Evolutionary conservation across 2,888 invertebrate species (phyloP), one percentile per base, ranked within the genome.

Genomic region (Xylophagus ater): DNA sequence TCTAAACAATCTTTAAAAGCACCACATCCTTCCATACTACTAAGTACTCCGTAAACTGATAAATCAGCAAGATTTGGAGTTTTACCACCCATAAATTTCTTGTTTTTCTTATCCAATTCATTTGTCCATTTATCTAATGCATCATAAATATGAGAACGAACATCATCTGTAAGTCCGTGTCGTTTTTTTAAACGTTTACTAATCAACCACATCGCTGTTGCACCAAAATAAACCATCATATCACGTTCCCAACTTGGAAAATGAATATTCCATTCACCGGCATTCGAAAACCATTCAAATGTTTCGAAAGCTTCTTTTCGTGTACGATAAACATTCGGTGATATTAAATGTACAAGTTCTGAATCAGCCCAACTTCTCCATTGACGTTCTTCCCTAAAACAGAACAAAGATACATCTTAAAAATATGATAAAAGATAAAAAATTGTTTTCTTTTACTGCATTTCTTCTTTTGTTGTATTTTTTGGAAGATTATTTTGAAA

Each of bases 321-420:
- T 0, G 87, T 87, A 41, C 94, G 76, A 58, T 98, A 98, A 20
- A 96, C 92, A 64, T 98, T 98, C 0, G 98, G 98, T 0, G 97
- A 96, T 23, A 98, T 69, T 1, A 81, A 78, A 59, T 96, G 97
- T 0, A 98, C 93, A 2, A 96, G 71, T 26, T 81, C 78, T 34
- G 77, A 73, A 60, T 98, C 98, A 0, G 84, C 85, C 98, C 98
- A 98, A 55, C 81, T 76, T 33, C 98, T 73, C 97, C 97, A 98
- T 55, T 88, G 81, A 23, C 90, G 74, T 64, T 97, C 97, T 49
- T 85, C 82, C 26, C 93, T 93, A 55, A 31, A 71, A 70, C n/a
- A n/a, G n/a, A n/a, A 13, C 9, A 26, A 26, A 26, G 13, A 6
- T n/a, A 9, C n/a, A 8, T 6, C 28, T 26, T 8, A 26, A 12